Percentiles rank a stretch among this genome's conserved stretches.
These are phyloP conservation scores for Amphiprion ocellaris DNA, from an alignment of 2,113 vertebrate species.

Conservation along the genomic window DNA sequence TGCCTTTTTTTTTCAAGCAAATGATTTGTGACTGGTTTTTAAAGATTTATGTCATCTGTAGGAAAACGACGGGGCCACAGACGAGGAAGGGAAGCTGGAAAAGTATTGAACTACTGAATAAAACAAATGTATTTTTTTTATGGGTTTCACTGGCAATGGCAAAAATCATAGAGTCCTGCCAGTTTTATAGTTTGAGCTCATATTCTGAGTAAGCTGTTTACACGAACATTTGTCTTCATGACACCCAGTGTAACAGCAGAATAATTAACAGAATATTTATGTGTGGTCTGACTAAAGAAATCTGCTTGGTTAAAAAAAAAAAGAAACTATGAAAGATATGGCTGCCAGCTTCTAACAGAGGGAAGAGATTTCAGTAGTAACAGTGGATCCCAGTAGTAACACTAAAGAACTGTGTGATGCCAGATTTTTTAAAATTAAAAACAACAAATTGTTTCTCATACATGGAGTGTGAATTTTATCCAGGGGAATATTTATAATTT, in stretches of 20 bases:
- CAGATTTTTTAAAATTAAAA: constrained; percentile 21
- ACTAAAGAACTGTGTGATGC: constrained; percentile 20
- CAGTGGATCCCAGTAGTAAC: constrained; percentile 5
- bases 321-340: neutral
- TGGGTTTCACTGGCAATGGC: no score
- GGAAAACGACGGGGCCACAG: neutral
- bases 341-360: constrained; percentile 31
- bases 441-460: constrained; percentile 30
- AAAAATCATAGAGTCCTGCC: neutral
- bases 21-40: neutral
- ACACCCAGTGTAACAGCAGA: neutral
- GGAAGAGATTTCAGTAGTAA: constrained; percentile 15
- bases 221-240: neutral
- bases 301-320: neutral
- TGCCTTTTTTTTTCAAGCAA: neutral
- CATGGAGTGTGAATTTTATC: constrained; percentile 17
- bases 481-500: neutral
- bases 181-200: neutral
- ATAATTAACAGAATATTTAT: constrained; percentile 10
- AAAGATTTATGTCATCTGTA: neutral
- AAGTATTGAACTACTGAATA: neutral
- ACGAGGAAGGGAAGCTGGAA: neutral
- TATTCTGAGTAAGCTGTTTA: constrained; percentile 13
- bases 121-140: no score
- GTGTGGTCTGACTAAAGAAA: constrained; percentile 8